Base-by-base conservation (phyloP, 2,797 vertebrate genomes). In the Micrastur ruficollis region DNA sequence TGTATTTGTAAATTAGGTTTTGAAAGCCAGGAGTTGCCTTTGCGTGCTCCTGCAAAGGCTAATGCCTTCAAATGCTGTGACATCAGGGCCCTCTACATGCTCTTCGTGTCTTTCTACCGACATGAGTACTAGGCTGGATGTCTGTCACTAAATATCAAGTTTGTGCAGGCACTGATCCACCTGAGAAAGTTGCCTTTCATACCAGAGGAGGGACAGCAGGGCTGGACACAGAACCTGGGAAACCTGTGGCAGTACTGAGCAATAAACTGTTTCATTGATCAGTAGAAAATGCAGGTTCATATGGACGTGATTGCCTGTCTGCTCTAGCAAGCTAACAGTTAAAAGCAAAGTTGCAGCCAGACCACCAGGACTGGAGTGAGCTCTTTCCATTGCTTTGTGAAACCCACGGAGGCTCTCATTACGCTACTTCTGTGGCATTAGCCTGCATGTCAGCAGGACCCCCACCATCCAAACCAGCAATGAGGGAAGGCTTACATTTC, bases 401-500 rank as follows among this genome's bases (percentile, higher is more conserved):
- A 95, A 81, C 34, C 73, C 23, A 3, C 0, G 7, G 63, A 93
- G 59, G 49, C 12, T 76, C 8, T 94, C 66, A 71, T 80, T 93
- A 80, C 80, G 83, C 71, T 95, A 13, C 40, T 76, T 80, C 34
- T 26, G 59, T 87, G 83, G 86, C 90, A 76, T 92, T 89, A 89
- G 63, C 73, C 52, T 63, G 40, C 55, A 32, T 89, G 78, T 90
- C 80, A 70, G 73, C 80, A 67, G 94, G 88, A 95, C 74, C 53
- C 47, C 66, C 73, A 23, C 91, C 44, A 70, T 46, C 63, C 76
- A 87, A 40, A 75, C 44, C 67, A 89, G 55, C 59, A 9, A 10
- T 81, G 66, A 79, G 34, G 80, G 72, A 53, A 79, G 25, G 82
- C 65, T 97, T 93, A 56, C 47, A 31, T 95, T 95, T 93, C 93